Evolutionary conservation across 2,888 invertebrate genomes (phyloP).

Genomic region (Folsomia manolachei): DNA sequence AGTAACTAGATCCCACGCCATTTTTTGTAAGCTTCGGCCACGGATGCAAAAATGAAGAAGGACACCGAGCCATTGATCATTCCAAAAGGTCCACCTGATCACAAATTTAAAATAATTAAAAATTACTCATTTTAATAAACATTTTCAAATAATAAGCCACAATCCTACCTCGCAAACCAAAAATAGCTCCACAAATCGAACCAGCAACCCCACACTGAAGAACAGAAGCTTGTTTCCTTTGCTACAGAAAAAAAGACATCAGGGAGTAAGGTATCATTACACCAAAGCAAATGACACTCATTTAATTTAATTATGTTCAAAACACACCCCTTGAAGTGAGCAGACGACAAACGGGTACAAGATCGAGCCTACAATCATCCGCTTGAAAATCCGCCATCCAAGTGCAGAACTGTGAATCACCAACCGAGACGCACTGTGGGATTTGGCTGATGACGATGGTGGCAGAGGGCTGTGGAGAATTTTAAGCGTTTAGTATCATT

Average conservation of each 20-base stretch:
- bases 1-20: background rate
- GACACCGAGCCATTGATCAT: background rate
- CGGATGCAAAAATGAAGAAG: background rate
- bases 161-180: constrained; percentile 3
- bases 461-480: background rate
- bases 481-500: no score
- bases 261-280: no score
- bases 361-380: constrained; percentile 1
- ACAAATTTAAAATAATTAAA: no score
- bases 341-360: background rate
- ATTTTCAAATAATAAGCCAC: no score
- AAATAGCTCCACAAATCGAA: background rate
- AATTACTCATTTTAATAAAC: no score
- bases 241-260: background rate
- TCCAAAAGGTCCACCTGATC: constrained; percentile 1
- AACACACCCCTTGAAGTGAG: background rate
- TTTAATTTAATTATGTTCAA: background rate
- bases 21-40: background rate
- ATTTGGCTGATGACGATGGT: background rate
- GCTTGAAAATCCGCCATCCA: background rate
- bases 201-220: background rate
- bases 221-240: background rate
- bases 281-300: background rate
- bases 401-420: background rate
- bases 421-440: background rate